These are phyloP conservation scores for Gymnodraco acuticeps DNA, from an alignment of 2,797 vertebrate species.

Conservation along the genomic window DNA sequence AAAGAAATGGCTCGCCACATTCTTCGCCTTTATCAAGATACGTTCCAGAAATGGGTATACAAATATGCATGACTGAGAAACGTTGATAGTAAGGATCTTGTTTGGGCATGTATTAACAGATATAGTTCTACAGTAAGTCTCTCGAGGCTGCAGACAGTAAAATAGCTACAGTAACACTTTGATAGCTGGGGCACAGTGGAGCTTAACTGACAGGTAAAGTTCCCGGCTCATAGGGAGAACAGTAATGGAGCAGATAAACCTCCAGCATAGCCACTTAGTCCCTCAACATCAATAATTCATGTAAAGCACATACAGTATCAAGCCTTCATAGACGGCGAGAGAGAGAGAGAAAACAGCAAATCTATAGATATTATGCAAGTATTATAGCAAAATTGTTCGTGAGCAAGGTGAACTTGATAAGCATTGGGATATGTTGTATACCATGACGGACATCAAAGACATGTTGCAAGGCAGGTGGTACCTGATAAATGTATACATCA, in stretches of 20 bases:
- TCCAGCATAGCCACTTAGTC: constrained; percentile 52
- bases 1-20: too few relatives aligned
- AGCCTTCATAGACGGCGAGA: constrained; percentile 32
- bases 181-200: constrained; percentile 14
- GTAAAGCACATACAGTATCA: constrained; percentile 18
- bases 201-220: constrained; percentile 37
- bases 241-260: constrained; percentile 68
- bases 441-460: background rate
- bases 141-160: background rate
- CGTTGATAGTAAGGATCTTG: background rate
- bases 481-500: background rate
- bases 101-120: too few relatives aligned
- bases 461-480: background rate
- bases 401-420: background rate
- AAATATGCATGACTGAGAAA: too few relatives aligned
- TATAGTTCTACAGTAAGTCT: background rate
- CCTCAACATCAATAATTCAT: constrained; percentile 77
- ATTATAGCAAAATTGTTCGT: background rate
- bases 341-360: background rate
- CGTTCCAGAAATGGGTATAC: too few relatives aligned
- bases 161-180: constrained; percentile 6
- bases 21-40: too few relatives aligned
- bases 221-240: constrained; percentile 33
- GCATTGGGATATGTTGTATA: background rate
- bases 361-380: background rate